These are phyloP conservation scores for Capricornis sumatraensis DNA, from an alignment of 2,113 vertebrate genomes.

Conservation along the genomic window DNA sequence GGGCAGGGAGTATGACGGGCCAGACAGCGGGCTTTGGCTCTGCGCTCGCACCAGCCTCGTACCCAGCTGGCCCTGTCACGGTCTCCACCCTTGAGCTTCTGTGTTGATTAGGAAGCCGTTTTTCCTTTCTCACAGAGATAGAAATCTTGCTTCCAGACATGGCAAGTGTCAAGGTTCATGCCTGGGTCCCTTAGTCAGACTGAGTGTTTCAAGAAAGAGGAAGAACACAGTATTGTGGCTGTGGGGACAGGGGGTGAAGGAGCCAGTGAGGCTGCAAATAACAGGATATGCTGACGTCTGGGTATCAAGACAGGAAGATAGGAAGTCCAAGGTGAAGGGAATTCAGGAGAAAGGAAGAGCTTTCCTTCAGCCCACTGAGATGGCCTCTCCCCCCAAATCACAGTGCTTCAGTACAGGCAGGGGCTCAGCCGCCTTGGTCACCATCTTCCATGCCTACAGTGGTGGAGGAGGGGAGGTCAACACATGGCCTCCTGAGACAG, in stretches of 20 bases:
- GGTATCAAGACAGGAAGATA: neutral
- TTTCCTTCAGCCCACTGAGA: neutral
- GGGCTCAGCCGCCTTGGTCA: slow-evolving; percentile 3
- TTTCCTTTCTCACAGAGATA: slow-evolving; percentile 70
- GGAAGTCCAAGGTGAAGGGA: neutral
- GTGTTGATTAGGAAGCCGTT: slow-evolving; percentile 54
- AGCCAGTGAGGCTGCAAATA: slow-evolving; percentile 13
- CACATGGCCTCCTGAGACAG: neutral
- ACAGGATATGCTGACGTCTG: slow-evolving; percentile 28
- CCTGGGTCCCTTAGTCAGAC: slow-evolving; percentile 37
- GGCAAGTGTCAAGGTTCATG: slow-evolving; percentile 59
- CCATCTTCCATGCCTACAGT: neutral
- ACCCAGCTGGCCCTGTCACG: slow-evolving; percentile 55
- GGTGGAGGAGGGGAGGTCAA: neutral
- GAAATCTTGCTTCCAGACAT: slow-evolving; percentile 61
- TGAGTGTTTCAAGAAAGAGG: neutral
- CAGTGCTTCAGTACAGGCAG: neutral
- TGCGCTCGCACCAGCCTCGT: neutral
- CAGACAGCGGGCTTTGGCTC: slow-evolving; percentile 39
- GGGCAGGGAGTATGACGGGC: neutral
- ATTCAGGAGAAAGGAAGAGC: neutral
- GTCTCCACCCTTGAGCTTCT: slow-evolving; percentile 49
- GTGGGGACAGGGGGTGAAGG: neutral
- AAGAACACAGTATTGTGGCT: neutral
- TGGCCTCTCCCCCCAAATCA: neutral